These are phyloP conservation scores for Lepidurus couesii DNA, from an alignment of 1,140 invertebrate species.

Conservation along the genomic window DNA sequence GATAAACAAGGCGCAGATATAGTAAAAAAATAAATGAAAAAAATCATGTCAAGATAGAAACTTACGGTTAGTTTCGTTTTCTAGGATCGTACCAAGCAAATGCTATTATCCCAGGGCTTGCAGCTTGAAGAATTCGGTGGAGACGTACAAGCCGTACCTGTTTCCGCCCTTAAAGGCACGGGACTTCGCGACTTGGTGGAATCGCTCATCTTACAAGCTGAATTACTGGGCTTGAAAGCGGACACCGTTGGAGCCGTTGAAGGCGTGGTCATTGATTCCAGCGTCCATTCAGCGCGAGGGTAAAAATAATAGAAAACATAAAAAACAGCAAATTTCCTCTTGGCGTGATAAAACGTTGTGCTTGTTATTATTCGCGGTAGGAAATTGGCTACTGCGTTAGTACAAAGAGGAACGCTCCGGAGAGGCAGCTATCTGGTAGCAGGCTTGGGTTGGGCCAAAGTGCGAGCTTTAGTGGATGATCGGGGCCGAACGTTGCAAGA, in stretches of 20 bases:
- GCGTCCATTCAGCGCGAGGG: constrained; percentile 63
- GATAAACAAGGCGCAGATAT: constrained; percentile 84
- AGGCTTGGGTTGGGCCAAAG: constrained; percentile 75
- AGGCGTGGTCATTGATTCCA: constrained; percentile 84
- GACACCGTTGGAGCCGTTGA: constrained; percentile 79
- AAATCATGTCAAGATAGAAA: constrained; percentile 19
- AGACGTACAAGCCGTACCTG: constrained; percentile 81
- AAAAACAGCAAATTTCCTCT: constrained; percentile 12
- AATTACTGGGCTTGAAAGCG: constrained; percentile 76
- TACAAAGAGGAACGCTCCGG: constrained; percentile 82
- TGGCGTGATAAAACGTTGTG: constrained; percentile 26
- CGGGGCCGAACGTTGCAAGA: constrained; percentile 58
- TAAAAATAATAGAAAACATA: constrained; percentile 41
- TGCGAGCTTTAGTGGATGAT: constrained; percentile 70
- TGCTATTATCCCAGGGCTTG: constrained; percentile 67
- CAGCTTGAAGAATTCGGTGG: constrained; percentile 84
- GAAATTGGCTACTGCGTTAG: constrained; percentile 78
- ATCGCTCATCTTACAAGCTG: constrained; percentile 76
- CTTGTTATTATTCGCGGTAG: constrained; percentile 47
- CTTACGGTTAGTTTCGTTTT: not conserved
- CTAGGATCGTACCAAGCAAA: constrained; percentile 66
- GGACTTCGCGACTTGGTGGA: constrained; percentile 78
- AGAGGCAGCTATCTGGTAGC: constrained; percentile 76
- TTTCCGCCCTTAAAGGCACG: constrained; percentile 80
- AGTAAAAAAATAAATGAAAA: constrained; percentile 53